Evolutionary conservation across 1,140 invertebrate genomes (phyloP), one percentile per base, ranked within the genome.

Genomic region (Brachionus rotundiformis): DNA sequence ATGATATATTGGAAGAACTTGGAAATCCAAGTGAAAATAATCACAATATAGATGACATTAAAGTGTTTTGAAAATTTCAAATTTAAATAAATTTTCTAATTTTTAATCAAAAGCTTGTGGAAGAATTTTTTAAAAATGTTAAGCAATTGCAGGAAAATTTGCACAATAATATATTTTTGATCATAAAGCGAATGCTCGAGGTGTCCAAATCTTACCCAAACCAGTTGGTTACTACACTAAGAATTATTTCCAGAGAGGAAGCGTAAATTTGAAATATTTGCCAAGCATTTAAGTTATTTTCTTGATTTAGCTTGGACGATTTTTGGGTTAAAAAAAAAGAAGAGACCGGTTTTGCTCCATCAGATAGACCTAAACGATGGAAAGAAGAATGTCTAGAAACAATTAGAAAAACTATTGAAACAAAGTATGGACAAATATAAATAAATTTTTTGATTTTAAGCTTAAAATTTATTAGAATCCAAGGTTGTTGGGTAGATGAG

Each of bases 181-280:
- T 23, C 23, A 39, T 63, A 11, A 44, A 44, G 13, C 54, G 54
- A 31, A 79, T 79, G 76, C 59, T 59, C 23, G 76, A 79, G 11
- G 76, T 79, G 16, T 33, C 47, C 13, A 79, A 79, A 39, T 36
- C 19, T 23, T 27, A 29, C 25, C 79, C 79, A 25, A 61, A 81
- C 29, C 54, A 81, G 41, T 16, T 81, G 13, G 79, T 81, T 7
- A 81, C 59, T 7, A 59, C 79, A 8, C 39, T 81, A 11, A 63
- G 79, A 65, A 39, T 81, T 7, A 81, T 81, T 47, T 33, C 47
- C 10, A 36, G 79, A 81, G 79, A 81, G 41, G 79, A 81, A 81
- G 54, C 39, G 79, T 77, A 33, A 54, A n/a, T n/a, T n/a, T n/a
- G n/a, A n/a, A n/a, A n/a, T n/a, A n/a, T n/a, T n/a, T n/a, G n/a